Evolutionary conservation across 2,888 invertebrate genomes (phyloP).

Genomic region (Phyllotreta cruciferae): DNA sequence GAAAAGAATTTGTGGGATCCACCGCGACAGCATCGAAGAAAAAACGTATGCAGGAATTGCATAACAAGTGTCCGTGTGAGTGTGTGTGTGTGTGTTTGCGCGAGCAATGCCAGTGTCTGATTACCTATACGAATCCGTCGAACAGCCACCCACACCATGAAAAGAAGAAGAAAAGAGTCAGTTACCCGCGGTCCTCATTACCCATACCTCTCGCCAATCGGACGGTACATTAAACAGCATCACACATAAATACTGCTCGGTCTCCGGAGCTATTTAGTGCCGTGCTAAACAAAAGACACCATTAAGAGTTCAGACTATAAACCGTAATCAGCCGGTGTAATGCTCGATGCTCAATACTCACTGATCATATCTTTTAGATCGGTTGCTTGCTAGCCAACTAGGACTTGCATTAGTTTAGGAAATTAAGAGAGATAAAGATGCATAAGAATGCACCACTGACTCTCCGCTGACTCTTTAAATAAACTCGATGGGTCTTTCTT

Average conservation of each 20-base stretch:
- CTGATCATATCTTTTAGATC: slow-evolving; percentile 16
- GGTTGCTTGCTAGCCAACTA: neutral
- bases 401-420: neutral
- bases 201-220: slow-evolving; percentile 48
- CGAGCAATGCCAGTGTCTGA: slow-evolving; percentile 14
- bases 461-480: no score
- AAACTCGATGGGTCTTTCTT: no score
- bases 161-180: slow-evolving; percentile 11
- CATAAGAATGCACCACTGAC: no score
- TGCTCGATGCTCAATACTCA: slow-evolving; percentile 19
- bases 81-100: slow-evolving; percentile 1
- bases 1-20: no score
- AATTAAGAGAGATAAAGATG: neutral
- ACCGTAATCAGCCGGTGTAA: slow-evolving; percentile 53
- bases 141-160: slow-evolving; percentile 25
- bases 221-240: slow-evolving; percentile 52
- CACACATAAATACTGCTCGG: slow-evolving; percentile 52
- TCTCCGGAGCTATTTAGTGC: slow-evolving; percentile 55
- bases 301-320: slow-evolving; percentile 56
- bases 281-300: slow-evolving; percentile 58
- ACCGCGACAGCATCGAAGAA: slow-evolving; percentile 8
- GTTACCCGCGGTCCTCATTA: slow-evolving; percentile 53
- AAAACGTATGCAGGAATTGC: slow-evolving; percentile 22
- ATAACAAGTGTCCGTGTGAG: slow-evolving; percentile 20
- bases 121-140: slow-evolving; percentile 17